Percentiles rank a stretch among this genome's conserved stretches.
phyloP scores from a whole-genome alignment of 2,797 vertebrate species.

The Esox masquinongy region DNA sequence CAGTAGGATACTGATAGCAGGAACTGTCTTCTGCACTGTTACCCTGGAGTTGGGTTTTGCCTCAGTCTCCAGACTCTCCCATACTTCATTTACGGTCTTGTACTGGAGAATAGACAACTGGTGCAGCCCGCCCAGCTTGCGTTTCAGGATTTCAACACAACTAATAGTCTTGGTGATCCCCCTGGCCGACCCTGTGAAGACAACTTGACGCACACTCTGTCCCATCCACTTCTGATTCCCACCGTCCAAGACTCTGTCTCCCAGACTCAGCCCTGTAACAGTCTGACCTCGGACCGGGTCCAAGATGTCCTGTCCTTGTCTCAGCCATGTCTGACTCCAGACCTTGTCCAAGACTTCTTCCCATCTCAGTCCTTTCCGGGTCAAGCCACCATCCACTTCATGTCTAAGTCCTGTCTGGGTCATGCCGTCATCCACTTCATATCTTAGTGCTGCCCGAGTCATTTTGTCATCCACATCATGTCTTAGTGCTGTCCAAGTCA shows the following conservation, averaged over 20 bases:
- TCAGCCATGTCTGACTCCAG: background rate
- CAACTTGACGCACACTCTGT: slow-evolving; percentile 74
- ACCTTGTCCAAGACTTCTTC: background rate
- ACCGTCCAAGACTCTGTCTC: slow-evolving; percentile 8
- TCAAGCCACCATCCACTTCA: background rate
- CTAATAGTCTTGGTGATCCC: slow-evolving; percentile 93
- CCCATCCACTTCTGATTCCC: slow-evolving; percentile 33
- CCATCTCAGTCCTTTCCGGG: background rate
- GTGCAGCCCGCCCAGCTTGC: slow-evolving; percentile 84
- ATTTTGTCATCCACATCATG: too few relatives aligned
- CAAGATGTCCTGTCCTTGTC: background rate
- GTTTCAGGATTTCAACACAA: slow-evolving; percentile 92
- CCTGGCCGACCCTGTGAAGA: slow-evolving; percentile 88
- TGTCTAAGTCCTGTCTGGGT: background rate
- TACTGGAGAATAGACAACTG: slow-evolving; percentile 90
- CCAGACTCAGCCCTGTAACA: slow-evolving; percentile 57
- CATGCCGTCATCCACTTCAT: background rate
- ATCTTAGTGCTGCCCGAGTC: background rate
- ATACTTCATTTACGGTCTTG: slow-evolving; percentile 81
- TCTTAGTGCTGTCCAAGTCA: too few relatives aligned
- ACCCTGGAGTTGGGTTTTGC: slow-evolving; percentile 44
- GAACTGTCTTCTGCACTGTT: slow-evolving; percentile 82
- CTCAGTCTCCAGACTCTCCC: slow-evolving; percentile 76
- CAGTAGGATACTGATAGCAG: slow-evolving; percentile 89
- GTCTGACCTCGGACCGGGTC: too few relatives aligned